phyloP scores from a whole-genome alignment of 2,888 invertebrate genomes.

The Lacanobia oleracea region DNA sequence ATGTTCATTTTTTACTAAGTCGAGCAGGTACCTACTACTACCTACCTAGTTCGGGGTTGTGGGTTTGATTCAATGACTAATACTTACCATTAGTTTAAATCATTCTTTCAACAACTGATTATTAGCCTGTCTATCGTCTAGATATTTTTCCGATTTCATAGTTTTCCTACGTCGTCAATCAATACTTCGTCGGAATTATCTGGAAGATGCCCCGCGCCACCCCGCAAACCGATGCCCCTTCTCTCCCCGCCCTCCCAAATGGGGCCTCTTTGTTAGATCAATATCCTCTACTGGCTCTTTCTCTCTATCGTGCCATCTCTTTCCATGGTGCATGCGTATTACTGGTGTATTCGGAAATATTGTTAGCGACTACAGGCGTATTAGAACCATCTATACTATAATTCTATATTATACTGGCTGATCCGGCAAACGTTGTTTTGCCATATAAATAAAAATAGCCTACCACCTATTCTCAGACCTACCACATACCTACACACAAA shows the following conservation, averaged over 20 bases:
- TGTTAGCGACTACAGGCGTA: neutral
- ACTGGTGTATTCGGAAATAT: conserved; percentile 49
- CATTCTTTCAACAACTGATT: no score
- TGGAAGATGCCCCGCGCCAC: conserved; percentile 33
- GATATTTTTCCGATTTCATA: neutral
- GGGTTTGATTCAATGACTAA: no score
- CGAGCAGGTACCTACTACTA: conserved; percentile 17
- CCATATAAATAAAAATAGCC: no score
- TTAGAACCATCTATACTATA: no score
- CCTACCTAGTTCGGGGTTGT: no score
- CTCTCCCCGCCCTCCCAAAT: conserved; percentile 14
- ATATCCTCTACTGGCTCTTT: conserved; percentile 55
- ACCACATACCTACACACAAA: no score
- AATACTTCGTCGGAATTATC: conserved; percentile 53
- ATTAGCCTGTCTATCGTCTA: neutral
- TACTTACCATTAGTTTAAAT: no score
- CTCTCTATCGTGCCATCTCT: conserved; percentile 46
- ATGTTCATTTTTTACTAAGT: conserved; percentile 8
- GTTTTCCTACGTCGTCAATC: conserved; percentile 35
- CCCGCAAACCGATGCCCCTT: neutral
- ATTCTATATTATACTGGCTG: no score
- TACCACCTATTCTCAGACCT: no score
- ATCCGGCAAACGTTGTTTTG: no score
- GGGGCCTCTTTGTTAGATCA: conserved; percentile 59
- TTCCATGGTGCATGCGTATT: conserved; percentile 36